A percentile compares a stretch with the other conserved stretches of the same genome.
Conservation (phyloP, 2,888 invertebrate species). For the Ectemnius cavifrons region DNA sequence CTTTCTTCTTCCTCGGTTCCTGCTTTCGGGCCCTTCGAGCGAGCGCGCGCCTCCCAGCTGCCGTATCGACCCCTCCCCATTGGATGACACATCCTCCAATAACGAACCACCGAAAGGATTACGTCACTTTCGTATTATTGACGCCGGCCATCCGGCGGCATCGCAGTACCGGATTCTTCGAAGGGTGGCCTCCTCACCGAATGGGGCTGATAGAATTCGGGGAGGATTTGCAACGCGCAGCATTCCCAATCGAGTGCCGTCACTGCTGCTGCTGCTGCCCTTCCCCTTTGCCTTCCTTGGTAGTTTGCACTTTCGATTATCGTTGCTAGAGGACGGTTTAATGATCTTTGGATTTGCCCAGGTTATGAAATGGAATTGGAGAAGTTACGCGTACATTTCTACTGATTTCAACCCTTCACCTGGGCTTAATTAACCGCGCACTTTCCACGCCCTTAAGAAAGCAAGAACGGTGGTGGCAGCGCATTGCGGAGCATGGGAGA, state of each 20-base stretch:
- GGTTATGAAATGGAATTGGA: no score
- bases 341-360: no score
- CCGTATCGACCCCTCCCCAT: constrained; percentile 73
- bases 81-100: constrained; percentile 76
- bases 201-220: constrained; percentile 36
- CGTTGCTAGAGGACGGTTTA: no score
- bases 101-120: constrained; percentile 71
- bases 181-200: constrained; percentile 36
- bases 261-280: no score
- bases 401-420: no score
- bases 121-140: constrained; percentile 75
- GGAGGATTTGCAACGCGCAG: constrained; percentile 15
- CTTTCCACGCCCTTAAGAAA: no score
- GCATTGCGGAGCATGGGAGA: background rate
- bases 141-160: constrained; percentile 63
- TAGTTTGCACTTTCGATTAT: no score
- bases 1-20: constrained; percentile 2
- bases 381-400: no score
- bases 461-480: no score
- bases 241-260: no score
- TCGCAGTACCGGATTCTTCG: constrained; percentile 54
- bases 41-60: constrained; percentile 64
- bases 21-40: constrained; percentile 46
- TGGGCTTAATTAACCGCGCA: no score
- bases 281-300: no score